Base-by-base conservation (phyloP, 2,888 invertebrate genomes). In the Cordilura impudica region DNA sequence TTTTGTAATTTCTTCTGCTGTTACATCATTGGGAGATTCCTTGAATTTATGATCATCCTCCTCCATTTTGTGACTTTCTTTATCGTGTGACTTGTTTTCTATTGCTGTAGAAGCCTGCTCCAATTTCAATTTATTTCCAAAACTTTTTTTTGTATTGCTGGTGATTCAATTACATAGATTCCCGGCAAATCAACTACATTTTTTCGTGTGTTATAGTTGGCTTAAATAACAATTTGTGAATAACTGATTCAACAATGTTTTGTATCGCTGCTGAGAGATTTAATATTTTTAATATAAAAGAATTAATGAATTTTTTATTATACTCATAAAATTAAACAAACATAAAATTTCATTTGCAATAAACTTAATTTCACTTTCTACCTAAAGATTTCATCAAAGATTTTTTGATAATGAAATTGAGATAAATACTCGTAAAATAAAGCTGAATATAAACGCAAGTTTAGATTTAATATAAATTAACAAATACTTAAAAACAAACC, bases 391-490 rank as follows among this genome's bases (percentile, higher is more conserved):
- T n/a, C n/a, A n/a, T n/a, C n/a, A n/a, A n/a, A n/a, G n/a, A n/a
- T n/a, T n/a, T n/a, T n/a, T n/a, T n/a, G n/a, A n/a, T n/a, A n/a
- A n/a, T n/a, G n/a, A n/a, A n/a, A n/a, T n/a, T n/a, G 26, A 51
- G 8, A 16, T 53, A 26, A 53, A 16, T 29, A 31, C 12, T 4
- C 12, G 26, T 14, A 26, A 54, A 18, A 12, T 12, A 54, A 31
- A 31, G 21, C 19, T 5, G 23, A 23, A n/a, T n/a, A n/a, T n/a
- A 35, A 16, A 10, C 26, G 12, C 3, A 66, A 43, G 12, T 19
- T 47, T 23, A 43, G 26, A 19, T 49, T 29, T 26, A 53, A 54
- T 66, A 72, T 71, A 72, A 72, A 78, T 63, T 43, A n/a, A 54
- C 1, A 47, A 47, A 60, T 39, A 5, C 43, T 35, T 6, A 4